Base-by-base conservation (phyloP, 2,888 invertebrate genomes). In the Lepeophtheirus nordmannii region DNA sequence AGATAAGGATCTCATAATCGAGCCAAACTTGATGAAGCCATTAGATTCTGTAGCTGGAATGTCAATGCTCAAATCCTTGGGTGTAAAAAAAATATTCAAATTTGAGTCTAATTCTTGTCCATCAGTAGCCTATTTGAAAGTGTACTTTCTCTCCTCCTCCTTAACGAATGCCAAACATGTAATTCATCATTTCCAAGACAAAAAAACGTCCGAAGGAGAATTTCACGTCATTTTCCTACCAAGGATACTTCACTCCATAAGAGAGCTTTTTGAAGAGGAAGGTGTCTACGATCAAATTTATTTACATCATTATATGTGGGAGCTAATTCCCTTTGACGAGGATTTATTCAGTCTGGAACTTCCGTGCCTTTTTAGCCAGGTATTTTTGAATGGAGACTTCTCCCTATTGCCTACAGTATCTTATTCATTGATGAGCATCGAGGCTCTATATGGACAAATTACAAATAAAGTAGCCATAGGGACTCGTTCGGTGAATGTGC, bases 391-490 rank as follows among this genome's bases (percentile, higher is more conserved):
- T 17, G 53, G 17, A 17, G 53, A 53, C n/a, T 17, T 8, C 1
- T n/a, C 53, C 53, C 53, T 53, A 17, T 17, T 53, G 53, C 53
- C 53, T 5, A 3, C 53, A 17, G 53, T 53, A 17, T n/a, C 53
- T 17, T 17, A 53, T 17, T 17, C n/a, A 5, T 17, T 53, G n/a
- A n/a, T 53, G n/a, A 17, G 53, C 8, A 53, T 53, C 8, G n/a
- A 53, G 53, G 1, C 53, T 7, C 53, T 53, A 53, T 53, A 17
- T 8, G 53, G 53, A n/a, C 2, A 17, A n/a, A 17, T 53, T n/a
- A 53, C n/a, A 53, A 53, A 53, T 53, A n/a, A 17, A 53, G 53
- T 53, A 17, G 53, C 53, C 3, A 53, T 53, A n/a, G 53, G 53
- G 5, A 5, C n/a, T n/a, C 53, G 8, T 8, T 1, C 53, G 2